phyloP scores from a whole-genome alignment of 2,113 vertebrate species.

The Scolopax mira region DNA sequence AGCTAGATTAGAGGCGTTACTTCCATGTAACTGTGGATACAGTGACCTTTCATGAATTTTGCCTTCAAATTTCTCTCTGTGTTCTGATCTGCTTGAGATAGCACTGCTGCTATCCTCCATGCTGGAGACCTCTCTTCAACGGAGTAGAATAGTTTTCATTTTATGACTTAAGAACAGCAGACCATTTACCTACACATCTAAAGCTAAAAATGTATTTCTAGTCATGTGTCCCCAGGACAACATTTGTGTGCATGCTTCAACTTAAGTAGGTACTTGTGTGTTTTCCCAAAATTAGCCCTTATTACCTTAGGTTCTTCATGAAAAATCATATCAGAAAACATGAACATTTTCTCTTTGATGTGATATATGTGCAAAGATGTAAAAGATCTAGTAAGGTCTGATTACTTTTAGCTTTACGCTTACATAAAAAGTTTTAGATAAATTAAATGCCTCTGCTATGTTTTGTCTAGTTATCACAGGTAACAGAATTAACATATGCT shows the following conservation, averaged over 20 bases:
- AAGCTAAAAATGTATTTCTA: neutral
- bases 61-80: neutral
- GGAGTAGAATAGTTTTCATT: neutral
- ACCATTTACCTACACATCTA: neutral
- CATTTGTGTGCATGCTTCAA: neutral
- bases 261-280: neutral
- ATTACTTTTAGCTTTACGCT: neutral
- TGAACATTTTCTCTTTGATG: neutral
- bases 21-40: neutral
- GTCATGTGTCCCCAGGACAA: neutral
- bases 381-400: neutral
- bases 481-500: constrained; percentile 65
- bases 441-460: neutral
- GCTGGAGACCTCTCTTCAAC: neutral
- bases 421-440: neutral
- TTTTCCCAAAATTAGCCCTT: neutral
- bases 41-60: neutral
- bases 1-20: neutral
- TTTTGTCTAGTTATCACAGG: constrained; percentile 73
- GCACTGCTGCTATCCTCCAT: neutral
- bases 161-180: neutral
- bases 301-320: neutral
- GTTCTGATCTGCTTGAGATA: neutral
- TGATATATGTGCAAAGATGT: neutral
- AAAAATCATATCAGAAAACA: neutral